phyloP scores from a whole-genome alignment of 2,113 vertebrate genomes.

The Lanius collurio region DNA sequence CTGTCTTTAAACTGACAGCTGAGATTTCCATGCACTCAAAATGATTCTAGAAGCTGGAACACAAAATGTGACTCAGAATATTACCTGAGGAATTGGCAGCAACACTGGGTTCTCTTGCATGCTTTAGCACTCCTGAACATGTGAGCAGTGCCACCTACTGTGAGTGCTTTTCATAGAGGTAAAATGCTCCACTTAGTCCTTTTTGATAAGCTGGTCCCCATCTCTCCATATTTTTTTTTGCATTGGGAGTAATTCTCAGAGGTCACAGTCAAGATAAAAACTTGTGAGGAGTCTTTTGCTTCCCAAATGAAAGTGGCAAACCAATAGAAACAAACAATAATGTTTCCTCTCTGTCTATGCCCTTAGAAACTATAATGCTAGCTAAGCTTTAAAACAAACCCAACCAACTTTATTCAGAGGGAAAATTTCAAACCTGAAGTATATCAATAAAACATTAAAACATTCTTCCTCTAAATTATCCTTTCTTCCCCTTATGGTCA shows the following conservation, averaged over 20 bases:
- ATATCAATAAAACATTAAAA: not conserved
- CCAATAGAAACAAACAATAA: not conserved
- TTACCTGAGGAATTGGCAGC: not conserved
- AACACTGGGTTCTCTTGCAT: fast-evolving
- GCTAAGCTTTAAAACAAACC: not conserved
- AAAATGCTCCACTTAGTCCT: not conserved
- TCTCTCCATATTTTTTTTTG: not conserved
- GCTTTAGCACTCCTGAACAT: not conserved
- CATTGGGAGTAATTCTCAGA: not conserved
- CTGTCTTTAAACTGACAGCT: not conserved
- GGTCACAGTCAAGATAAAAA: not conserved
- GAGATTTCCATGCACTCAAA: not conserved
- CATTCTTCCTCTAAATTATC: not conserved
- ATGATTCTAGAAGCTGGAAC: not conserved
- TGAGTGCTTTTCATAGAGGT: not conserved
- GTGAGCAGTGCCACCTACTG: not conserved
- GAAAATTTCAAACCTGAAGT: not conserved
- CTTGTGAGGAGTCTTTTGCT: not conserved
- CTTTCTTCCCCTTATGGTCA: not conserved
- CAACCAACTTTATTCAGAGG: not conserved
- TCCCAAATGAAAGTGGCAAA: not conserved
- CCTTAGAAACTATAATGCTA: not conserved
- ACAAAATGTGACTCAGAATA: not conserved
- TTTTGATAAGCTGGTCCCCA: not conserved
- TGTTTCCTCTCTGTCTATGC: not conserved